Evolutionary conservation across 2,888 invertebrate species (phyloP).

Genomic region (Parnassius smintheus): DNA sequence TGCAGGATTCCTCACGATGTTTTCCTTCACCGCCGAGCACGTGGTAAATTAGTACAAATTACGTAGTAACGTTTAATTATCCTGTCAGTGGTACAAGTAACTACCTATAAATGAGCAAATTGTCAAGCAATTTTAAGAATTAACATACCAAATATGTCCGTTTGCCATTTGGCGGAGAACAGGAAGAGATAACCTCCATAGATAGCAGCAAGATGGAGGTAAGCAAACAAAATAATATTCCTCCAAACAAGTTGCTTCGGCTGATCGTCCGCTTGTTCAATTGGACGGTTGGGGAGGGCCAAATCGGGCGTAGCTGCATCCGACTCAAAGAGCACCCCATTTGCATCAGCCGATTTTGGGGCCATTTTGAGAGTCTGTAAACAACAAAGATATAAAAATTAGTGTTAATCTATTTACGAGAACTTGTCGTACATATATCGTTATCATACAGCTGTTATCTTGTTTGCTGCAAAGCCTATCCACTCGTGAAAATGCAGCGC

Average conservation of each 20-base stretch:
- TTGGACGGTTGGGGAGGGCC: conserved; percentile 58
- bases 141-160: conserved; percentile 86
- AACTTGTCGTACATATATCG: background rate
- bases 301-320: conserved; percentile 73
- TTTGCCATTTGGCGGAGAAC: conserved; percentile 87
- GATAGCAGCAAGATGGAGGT: conserved; percentile 87
- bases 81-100: no score
- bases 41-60: no score
- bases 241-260: conserved; percentile 88
- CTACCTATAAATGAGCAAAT: background rate
- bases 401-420: background rate
- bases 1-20: no score
- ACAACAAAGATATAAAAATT: background rate
- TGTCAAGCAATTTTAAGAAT: background rate
- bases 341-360: conserved; percentile 66
- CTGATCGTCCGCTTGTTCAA: conserved; percentile 77
- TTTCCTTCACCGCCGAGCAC: no score
- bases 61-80: no score
- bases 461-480: background rate
- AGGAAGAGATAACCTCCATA: conserved; percentile 88
- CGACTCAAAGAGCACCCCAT: conserved; percentile 72
- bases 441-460: background rate
- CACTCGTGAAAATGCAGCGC: background rate
- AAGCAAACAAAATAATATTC: conserved; percentile 89
- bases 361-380: conserved; percentile 52